Percentiles rank a stretch among this genome's conserved stretches.
Evolutionary conservation across 1,140 invertebrate species (phyloP).

Genomic region (Zaprionus gabonicus): DNA sequence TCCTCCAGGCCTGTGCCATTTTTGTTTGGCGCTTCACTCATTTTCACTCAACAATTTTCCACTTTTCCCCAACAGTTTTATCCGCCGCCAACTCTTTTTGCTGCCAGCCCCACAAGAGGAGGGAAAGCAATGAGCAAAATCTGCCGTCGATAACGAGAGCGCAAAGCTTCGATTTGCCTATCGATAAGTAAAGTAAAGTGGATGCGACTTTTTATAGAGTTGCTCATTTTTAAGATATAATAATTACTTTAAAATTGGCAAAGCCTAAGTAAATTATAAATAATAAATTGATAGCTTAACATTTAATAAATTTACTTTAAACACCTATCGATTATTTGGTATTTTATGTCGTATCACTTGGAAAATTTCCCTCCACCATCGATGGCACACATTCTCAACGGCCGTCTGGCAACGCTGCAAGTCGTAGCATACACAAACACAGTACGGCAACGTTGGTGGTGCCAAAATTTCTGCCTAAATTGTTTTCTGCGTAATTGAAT

Average conservation of each 20-base stretch:
- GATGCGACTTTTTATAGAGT: neutral
- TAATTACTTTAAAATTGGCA: neutral
- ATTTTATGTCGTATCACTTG: neutral
- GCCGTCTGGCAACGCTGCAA: conserved; percentile 25
- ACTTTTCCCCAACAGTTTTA: conserved; percentile 16
- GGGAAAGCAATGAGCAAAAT: conserved; percentile 4
- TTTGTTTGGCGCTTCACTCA: conserved; percentile 74
- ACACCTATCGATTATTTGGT: conserved; percentile 1
- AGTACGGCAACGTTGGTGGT: conserved; percentile 38
- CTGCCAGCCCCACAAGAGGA: conserved; percentile 9
- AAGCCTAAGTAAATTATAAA: neutral
- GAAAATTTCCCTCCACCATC: conserved; percentile 5
- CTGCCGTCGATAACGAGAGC: conserved; percentile 10
- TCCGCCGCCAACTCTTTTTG: neutral
- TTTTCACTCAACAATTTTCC: conserved; percentile 43
- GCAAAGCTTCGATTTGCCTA: neutral
- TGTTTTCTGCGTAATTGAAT: conserved; percentile 55
- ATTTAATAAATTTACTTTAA: neutral
- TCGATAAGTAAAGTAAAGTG: neutral
- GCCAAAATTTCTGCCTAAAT: conserved; percentile 37
- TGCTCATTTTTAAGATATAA: neutral
- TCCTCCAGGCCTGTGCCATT: conserved; percentile 90
- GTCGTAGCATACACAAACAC: conserved; percentile 43
- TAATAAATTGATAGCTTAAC: neutral
- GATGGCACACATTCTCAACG: neutral